phyloP scores from a whole-genome alignment of 1,140 invertebrate species.

The Mamestra configurata region DNA sequence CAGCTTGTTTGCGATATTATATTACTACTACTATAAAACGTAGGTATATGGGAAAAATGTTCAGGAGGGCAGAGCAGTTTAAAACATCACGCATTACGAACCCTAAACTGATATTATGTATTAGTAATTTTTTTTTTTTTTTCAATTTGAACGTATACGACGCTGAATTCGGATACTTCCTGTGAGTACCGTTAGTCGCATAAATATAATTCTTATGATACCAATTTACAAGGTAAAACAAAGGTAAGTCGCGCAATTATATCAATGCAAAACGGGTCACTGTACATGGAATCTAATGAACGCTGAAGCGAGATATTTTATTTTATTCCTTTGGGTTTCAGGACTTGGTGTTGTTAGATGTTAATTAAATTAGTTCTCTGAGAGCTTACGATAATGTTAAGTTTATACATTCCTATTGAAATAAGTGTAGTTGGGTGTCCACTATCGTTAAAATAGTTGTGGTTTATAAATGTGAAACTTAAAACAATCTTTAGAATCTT shows the following conservation, averaged over 20 bases:
- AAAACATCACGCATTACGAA: background rate
- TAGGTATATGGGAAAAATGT: background rate
- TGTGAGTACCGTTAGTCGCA: slow-evolving; percentile 26
- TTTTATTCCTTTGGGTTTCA: slow-evolving; percentile 17
- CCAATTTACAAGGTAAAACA: slow-evolving; percentile 12
- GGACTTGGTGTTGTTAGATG: slow-evolving; percentile 44
- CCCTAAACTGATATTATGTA: background rate
- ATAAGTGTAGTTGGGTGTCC: slow-evolving; percentile 53
- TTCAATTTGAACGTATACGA: slow-evolving; percentile 1
- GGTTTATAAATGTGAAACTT: background rate
- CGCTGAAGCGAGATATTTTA: background rate
- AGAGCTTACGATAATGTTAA: slow-evolving; percentile 67
- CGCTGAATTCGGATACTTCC: slow-evolving; percentile 3
- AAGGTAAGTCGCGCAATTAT: slow-evolving; percentile 27
- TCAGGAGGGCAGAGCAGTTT: slow-evolving; percentile 1
- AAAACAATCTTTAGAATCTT: slow-evolving; percentile 23
- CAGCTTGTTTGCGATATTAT: slow-evolving; percentile 7
- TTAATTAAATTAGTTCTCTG: slow-evolving; percentile 56
- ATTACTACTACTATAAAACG: slow-evolving; percentile 11
- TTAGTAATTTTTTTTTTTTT: background rate
- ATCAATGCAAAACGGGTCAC: slow-evolving; percentile 16
- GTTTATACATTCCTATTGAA: slow-evolving; percentile 77
- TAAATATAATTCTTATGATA: slow-evolving; percentile 24
- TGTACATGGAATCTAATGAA: background rate
- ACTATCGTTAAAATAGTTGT: slow-evolving; percentile 49